Evolutionary conservation across 2,113 vertebrate species (phyloP), one percentile per base, ranked within the genome.

Genomic region (Tauraco erythrolophus): DNA sequence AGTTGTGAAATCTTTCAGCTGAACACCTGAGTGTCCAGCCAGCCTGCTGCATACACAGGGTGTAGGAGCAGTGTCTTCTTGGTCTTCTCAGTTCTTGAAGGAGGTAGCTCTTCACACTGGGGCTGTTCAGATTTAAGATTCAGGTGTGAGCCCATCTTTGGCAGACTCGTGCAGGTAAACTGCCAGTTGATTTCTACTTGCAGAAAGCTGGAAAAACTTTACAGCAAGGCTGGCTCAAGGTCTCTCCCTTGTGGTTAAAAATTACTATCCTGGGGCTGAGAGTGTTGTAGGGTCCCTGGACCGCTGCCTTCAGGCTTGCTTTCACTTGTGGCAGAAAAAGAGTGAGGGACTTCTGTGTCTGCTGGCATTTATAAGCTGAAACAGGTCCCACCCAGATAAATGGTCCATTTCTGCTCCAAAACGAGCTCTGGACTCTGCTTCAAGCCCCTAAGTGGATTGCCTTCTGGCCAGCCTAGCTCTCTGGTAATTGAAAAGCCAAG

Each of bases 381-480:
- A 35, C 45, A 79, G 66, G 78, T 92, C 78, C 87, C 94, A 89
- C 78, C 23, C 81, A 62, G 81, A 82, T 94, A 95, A 94, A 79
- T 72, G 70, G 88, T 94, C 92, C 82, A 72, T 88, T 96, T 92
- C 57, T 92, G 78, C 72, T 91, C 78, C 0, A 0, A 95, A 94
- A 91, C 0, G 2, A 94, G 89, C 91, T 64, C 56, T 60, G 87
- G 68, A 88, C 77, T 95, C 74, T 72, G 84, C 84, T 90, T 17
- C 93, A 89, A 77, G 95, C 92, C 89, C 83, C 81, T 97, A 96
- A 97, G 95, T 97, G 96, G 92, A 97, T 97, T 97, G 97, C 95
- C 78, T 95, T 89, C 89, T 94, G 91, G 65, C 77, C 92, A 97
- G 89, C 65, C 89, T 83, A 15, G 62, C 1, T 16, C 60, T 84